Conservation (phyloP, 1,140 invertebrate species). For the Dufourea novaeangliae region DNA sequence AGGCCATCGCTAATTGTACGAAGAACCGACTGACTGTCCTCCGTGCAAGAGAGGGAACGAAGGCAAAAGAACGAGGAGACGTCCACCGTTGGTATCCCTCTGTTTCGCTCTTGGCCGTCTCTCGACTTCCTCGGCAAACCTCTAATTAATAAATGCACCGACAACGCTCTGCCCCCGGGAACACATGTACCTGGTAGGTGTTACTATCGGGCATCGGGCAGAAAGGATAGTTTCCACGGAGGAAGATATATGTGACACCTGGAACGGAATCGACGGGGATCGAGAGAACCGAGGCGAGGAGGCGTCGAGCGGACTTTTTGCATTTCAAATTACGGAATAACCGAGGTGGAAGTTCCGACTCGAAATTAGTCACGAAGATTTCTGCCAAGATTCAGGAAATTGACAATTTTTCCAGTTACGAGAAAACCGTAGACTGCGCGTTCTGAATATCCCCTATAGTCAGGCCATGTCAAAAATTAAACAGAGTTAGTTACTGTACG, state of each 20-base stretch:
- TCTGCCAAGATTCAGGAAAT: too few species aligned
- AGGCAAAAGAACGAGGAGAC: slow-evolving; percentile 6
- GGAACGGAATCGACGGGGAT: slow-evolving; percentile 4
- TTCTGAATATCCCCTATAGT: too few species aligned
- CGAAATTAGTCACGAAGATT: too few species aligned
- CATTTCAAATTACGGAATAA: slow-evolving; percentile 5
- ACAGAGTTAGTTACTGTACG: too few species aligned
- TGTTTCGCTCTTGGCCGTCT: background rate
- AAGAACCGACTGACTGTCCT: slow-evolving; percentile 42
- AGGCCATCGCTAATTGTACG: slow-evolving; percentile 33
- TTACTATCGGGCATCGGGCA: slow-evolving; percentile 51
- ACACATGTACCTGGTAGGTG: slow-evolving; percentile 54
- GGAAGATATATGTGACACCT: slow-evolving; percentile 47
- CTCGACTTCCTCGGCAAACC: slow-evolving; percentile 62
- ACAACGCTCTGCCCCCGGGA: slow-evolving; percentile 62
- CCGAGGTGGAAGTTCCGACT: too few species aligned
- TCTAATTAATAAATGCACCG: slow-evolving; percentile 76
- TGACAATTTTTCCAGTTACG: too few species aligned
- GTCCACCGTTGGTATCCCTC: slow-evolving; percentile 25
- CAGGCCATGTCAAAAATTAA: too few species aligned
- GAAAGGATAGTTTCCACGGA: slow-evolving; percentile 43
- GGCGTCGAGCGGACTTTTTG: slow-evolving; percentile 12
- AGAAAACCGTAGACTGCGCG: too few species aligned
- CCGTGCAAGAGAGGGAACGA: slow-evolving; percentile 1
- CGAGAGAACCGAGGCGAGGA: slow-evolving; percentile 6